These are phyloP conservation scores for Bubalus kerabau DNA, from an alignment of 2,113 vertebrate genomes.

Conservation along the genomic window DNA sequence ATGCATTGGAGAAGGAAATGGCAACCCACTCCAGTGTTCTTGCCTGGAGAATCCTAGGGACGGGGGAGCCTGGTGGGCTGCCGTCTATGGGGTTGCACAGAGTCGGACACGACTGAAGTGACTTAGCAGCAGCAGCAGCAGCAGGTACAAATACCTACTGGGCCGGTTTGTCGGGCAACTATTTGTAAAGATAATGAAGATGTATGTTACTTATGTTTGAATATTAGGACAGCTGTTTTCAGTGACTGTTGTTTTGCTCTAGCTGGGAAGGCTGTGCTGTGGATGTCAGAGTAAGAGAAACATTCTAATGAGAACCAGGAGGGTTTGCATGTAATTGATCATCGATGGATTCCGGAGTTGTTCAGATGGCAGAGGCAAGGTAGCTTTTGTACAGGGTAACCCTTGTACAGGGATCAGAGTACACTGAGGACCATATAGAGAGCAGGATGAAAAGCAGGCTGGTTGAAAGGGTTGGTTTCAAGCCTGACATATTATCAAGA, in stretches of 20 bases:
- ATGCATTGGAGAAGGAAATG: too few relatives aligned
- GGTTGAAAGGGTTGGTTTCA: neutral
- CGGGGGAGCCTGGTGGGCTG: too few relatives aligned
- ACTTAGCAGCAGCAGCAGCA: too few relatives aligned
- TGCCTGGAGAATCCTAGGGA: too few relatives aligned
- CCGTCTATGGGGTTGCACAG: too few relatives aligned
- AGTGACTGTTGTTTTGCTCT: neutral
- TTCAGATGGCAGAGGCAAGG: neutral
- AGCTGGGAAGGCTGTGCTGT: neutral
- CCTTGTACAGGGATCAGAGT: neutral
- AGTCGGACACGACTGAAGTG: too few relatives aligned
- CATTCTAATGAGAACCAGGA: neutral
- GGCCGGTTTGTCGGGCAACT: neutral
- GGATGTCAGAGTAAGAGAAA: neutral
- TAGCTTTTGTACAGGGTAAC: conserved; percentile 3
- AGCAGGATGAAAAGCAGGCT: neutral
- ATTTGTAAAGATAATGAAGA: neutral
- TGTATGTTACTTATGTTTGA: neutral
- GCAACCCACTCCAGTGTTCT: too few relatives aligned
- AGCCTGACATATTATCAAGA: neutral
- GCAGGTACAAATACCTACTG: neutral
- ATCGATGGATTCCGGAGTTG: neutral
- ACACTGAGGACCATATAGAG: neutral
- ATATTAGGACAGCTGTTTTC: neutral
- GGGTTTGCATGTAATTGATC: neutral